phyloP scores from a whole-genome alignment of 30 jellyfish, hydroid and myxozoan genomes.

The Aurelia sp. region DNA sequence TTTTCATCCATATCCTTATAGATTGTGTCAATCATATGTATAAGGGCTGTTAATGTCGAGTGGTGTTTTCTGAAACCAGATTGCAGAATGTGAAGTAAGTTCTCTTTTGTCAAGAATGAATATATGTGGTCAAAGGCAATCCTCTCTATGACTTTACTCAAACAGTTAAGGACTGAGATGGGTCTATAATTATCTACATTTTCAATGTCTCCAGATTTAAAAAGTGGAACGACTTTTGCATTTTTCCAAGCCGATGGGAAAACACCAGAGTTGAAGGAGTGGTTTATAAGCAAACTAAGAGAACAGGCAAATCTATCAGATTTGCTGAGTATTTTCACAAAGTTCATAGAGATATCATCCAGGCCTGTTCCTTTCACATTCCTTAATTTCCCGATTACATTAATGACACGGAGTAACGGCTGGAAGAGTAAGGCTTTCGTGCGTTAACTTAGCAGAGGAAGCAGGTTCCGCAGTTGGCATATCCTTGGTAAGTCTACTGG shows the following conservation, averaged over 20 bases:
- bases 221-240: slow-evolving; percentile 40
- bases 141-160: slow-evolving; percentile 32
- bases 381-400: slow-evolving; percentile 3
- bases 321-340: slow-evolving; percentile 14
- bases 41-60: too few species aligned
- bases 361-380: slow-evolving; percentile 42
- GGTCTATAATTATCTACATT: slow-evolving; percentile 44
- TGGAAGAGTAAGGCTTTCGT: not conserved
- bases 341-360: slow-evolving; percentile 18
- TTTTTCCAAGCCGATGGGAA: slow-evolving; percentile 38
- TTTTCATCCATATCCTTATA: too few species aligned
- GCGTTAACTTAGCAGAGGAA: not conserved
- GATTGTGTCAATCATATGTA: too few species aligned
- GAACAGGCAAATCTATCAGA: slow-evolving; percentile 9
- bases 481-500: not conserved
- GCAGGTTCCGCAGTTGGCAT: slow-evolving; percentile 1
- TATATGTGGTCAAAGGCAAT: too few species aligned
- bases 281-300: not conserved
- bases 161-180: slow-evolving; percentile 40
- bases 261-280: slow-evolving; percentile 33
- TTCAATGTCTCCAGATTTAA: slow-evolving; percentile 24
- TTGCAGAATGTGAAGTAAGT: too few species aligned
- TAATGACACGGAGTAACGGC: not conserved
- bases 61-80: too few species aligned
- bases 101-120: too few species aligned